A percentile compares a stretch with the other conserved stretches of the same genome.
These are phyloP conservation scores for Adelognathus sp. DNA, from an alignment of 2,888 invertebrate genomes.

Conservation along the genomic window DNA sequence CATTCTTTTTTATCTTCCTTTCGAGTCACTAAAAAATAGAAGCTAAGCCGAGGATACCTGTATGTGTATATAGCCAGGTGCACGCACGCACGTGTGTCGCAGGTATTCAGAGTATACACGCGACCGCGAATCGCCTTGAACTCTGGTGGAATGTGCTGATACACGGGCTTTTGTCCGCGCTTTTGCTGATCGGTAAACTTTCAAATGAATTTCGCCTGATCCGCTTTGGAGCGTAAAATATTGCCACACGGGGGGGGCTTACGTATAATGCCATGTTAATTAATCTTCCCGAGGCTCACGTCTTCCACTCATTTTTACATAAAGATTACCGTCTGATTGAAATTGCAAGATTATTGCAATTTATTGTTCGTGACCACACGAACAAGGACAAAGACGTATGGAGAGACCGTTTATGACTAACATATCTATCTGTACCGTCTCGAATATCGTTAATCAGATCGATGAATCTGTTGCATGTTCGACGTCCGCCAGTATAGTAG, in stretches of 20 bases:
- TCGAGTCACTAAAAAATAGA: neutral
- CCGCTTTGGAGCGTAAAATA: conserved; percentile 30
- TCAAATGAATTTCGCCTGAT: conserved; percentile 26
- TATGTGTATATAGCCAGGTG: no score
- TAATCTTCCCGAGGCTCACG: conserved; percentile 24
- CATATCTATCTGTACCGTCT: conserved; percentile 12
- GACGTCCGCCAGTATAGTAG: conserved; percentile 11
- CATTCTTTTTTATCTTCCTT: neutral
- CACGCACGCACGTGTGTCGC: no score
- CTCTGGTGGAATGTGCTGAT: conserved; percentile 55
- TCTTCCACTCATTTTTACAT: neutral
- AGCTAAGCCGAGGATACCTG: neutral
- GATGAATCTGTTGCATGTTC: conserved; percentile 53
- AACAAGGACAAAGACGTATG: neutral
- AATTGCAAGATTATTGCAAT: neutral
- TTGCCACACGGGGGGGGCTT: conserved; percentile 12
- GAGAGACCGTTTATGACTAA: conserved; percentile 38
- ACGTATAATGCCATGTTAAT: conserved; percentile 3
- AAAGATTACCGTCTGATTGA: neutral
- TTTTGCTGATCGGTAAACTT: conserved; percentile 38
- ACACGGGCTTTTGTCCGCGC: conserved; percentile 38
- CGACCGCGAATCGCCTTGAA: conserved; percentile 49
- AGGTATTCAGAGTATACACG: neutral
- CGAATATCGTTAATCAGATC: conserved; percentile 59
- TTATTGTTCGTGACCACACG: neutral